These are phyloP conservation scores for Drosophila auraria DNA, from an alignment of 1,140 invertebrate genomes.

Conservation along the genomic window DNA sequence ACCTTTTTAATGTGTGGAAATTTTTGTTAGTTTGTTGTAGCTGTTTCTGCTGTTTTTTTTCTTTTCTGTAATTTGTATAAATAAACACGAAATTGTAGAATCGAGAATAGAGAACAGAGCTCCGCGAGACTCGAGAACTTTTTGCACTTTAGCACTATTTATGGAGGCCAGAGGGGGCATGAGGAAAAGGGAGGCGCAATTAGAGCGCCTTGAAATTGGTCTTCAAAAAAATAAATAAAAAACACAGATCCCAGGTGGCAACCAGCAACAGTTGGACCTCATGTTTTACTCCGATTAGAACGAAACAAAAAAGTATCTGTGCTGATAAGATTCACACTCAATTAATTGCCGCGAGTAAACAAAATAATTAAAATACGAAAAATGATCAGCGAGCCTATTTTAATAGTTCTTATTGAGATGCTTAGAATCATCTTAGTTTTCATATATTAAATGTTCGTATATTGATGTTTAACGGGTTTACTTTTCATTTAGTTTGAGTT, in stretches of 20 bases:
- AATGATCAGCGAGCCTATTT: conserved; percentile 5
- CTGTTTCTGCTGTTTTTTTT: conserved; percentile 22
- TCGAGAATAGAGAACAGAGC: conserved; percentile 8
- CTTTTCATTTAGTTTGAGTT: too few species aligned
- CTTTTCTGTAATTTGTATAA: conserved; percentile 75
- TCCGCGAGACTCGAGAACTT: conserved; percentile 25
- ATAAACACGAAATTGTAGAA: conserved; percentile 57
- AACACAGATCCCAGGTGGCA: conserved; percentile 23
- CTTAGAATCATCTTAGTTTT: neutral
- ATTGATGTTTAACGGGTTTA: too few species aligned
- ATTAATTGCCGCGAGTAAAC: conserved; percentile 36
- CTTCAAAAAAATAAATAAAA: neutral
- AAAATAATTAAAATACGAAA: conserved; percentile 53
- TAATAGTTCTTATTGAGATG: conserved; percentile 26
- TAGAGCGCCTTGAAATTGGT: conserved; percentile 52
- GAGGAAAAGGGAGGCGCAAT: conserved; percentile 26
- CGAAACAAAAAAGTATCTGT: conserved; percentile 16
- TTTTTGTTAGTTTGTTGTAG: conserved; percentile 60
- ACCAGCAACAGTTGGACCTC: neutral
- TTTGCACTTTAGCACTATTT: conserved; percentile 49
- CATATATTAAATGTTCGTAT: too few species aligned
- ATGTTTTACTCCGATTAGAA: conserved; percentile 28
- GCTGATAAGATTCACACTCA: conserved; percentile 40
- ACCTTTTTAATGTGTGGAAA: conserved; percentile 79
- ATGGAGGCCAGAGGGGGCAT: neutral